Base-by-base conservation (phyloP, 2,888 invertebrate genomes). In the Cheilosia pagana region DNA sequence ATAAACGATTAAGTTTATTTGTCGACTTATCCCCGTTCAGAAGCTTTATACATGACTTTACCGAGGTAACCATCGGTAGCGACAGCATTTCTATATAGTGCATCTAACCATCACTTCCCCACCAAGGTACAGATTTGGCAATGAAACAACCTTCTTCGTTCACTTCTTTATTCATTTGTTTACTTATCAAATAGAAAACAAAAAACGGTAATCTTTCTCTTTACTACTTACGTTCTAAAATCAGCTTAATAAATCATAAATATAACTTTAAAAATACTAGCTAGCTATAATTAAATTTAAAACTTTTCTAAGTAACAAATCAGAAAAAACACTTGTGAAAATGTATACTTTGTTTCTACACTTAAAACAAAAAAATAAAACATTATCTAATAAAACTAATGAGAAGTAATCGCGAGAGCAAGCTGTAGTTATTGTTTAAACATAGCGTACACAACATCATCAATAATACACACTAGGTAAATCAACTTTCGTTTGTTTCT, bases 381-480 rank as follows among this genome's bases (percentile, higher is more conserved):
- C 21, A 67, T 78, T 78, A 43, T 16, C 79, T 83, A 78, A 57
- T 82, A 78, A 43, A 75, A 79, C 83, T 83, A 83, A 83, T 83
- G 83, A 83, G 83, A 83, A 79, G 57, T 65, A 63, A 74, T 65
- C 65, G 59, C 41, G 60, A 52, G 62, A 60, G 52, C 65, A 65
- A 52, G 63, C 35, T 62, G 53, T 67, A 83, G 12, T 35, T 35
- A 74, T 62, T 57, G 35, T 55, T 62, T 25, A 28, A 57, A 71
- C 72, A 48, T 48, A 75, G 19, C 55, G 55, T 50, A 68, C 16
- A 65, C 21, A 48, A 10, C 28, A 25, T 48, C 62, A 62, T 67
- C 39, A 59, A 28, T 50, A 78, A 67, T 48, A 59, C 78, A 68
- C 45, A 78, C 74, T 74, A 83, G 82, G 67, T 68, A 78, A 65